A percentile compares a stretch with the other conserved stretches of the same genome.
phyloP scores from a whole-genome alignment of 1,140 invertebrate species.

The Microplitis mediator region DNA sequence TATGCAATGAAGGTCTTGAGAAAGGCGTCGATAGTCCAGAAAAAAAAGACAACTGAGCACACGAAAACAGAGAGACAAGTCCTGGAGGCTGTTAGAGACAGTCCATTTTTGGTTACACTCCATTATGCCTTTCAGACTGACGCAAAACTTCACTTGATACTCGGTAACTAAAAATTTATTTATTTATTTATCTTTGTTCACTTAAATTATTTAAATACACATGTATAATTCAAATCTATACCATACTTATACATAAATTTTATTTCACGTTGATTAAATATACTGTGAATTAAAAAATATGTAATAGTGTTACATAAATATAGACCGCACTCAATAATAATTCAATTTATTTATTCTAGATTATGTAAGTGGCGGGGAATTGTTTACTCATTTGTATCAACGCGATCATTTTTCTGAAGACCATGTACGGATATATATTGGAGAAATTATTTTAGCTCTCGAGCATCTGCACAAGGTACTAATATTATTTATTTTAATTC shows the following conservation, averaged over 20 bases:
- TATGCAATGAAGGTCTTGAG: constrained; percentile 96
- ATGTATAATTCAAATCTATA: too few species aligned
- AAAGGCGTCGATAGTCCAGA: constrained; percentile 87
- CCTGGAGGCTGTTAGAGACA: constrained; percentile 84
- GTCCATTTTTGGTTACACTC: constrained; percentile 89
- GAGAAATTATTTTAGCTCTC: constrained; percentile 88
- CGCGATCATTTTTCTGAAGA: constrained; percentile 84
- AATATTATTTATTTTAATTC: background rate
- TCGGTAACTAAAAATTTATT: constrained; percentile 71
- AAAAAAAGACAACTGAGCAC: constrained; percentile 93
- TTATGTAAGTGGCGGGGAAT: constrained; percentile 90
- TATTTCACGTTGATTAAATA: too few species aligned
- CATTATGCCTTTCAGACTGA: constrained; percentile 95
- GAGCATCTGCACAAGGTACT: constrained; percentile 87
- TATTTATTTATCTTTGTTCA: background rate
- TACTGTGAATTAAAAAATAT: background rate
- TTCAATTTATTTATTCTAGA: constrained; percentile 66
- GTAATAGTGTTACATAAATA: background rate
- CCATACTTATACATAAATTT: background rate
- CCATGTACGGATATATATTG: constrained; percentile 87
- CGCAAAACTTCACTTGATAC: constrained; percentile 87
- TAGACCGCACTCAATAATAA: background rate
- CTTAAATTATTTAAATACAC: too few species aligned
- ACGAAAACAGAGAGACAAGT: constrained; percentile 90
- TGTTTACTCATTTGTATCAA: constrained; percentile 91